These are phyloP conservation scores for Drosophila albomicans DNA, from an alignment of 1,140 invertebrate species.

Conservation along the genomic window DNA sequence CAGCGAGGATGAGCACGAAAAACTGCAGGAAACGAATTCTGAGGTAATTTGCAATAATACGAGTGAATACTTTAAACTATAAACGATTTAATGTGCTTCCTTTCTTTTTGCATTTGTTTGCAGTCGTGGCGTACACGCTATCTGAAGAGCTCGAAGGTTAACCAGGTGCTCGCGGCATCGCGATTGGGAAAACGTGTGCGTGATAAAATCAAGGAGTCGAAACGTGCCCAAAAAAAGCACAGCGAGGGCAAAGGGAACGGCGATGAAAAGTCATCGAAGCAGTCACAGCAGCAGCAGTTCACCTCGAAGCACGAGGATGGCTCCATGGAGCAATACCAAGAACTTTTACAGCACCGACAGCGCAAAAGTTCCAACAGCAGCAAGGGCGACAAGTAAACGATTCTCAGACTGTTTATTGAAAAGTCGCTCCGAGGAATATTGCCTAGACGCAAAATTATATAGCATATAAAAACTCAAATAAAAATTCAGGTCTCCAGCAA, in stretches of 20 bases:
- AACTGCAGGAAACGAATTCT: constrained; percentile 44
- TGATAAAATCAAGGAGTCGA: constrained; percentile 87
- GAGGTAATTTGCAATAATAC: constrained; percentile 49
- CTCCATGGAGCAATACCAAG: constrained; percentile 81
- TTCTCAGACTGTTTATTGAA: constrained; percentile 66
- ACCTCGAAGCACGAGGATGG: constrained; percentile 80
- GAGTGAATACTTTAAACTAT: constrained; percentile 2
- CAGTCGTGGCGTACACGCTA: constrained; percentile 84
- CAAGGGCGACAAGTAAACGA: constrained; percentile 66
- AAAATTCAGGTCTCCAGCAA: constrained; percentile 24
- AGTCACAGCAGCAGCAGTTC: constrained; percentile 41
- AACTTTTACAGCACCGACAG: constrained; percentile 74
- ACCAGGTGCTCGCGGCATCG: constrained; percentile 86
- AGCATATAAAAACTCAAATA: constrained; percentile 56
- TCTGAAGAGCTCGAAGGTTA: constrained; percentile 86
- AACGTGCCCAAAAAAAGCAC: constrained; percentile 79
- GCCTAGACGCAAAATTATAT: constrained; percentile 43
- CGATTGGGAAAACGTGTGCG: constrained; percentile 86
- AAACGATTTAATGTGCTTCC: not conserved
- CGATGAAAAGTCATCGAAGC: constrained; percentile 34
- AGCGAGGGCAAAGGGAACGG: constrained; percentile 33
- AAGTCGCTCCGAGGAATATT: constrained; percentile 45
- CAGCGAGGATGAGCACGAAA: constrained; percentile 76
- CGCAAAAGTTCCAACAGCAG: constrained; percentile 70
- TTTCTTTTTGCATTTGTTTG: not conserved